Percentiles rank a stretch among this genome's conserved stretches.
These are phyloP conservation scores for Himalopsyche japonica DNA, from an alignment of 2,888 invertebrate species.

Conservation along the genomic window DNA sequence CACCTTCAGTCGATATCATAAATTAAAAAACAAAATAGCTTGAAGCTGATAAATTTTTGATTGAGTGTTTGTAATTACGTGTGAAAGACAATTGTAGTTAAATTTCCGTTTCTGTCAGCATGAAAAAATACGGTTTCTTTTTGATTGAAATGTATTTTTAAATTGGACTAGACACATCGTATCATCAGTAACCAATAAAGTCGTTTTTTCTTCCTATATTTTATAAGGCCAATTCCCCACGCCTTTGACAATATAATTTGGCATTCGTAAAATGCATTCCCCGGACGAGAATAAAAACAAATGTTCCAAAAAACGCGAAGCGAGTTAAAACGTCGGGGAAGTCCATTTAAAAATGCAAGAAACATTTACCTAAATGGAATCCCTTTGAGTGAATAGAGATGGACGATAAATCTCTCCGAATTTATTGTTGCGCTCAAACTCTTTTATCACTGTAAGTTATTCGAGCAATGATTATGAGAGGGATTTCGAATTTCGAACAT, in stretches of 20 bases:
- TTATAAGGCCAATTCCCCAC: neutral
- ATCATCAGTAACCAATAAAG: too few relatives aligned
- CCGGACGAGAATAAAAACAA: neutral
- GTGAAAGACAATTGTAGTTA: too few relatives aligned
- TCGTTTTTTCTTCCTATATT: too few relatives aligned
- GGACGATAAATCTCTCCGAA: conserved; percentile 28
- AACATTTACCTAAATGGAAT: neutral
- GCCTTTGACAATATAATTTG: conserved; percentile 1
- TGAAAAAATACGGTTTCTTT: too few relatives aligned
- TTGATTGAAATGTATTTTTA: too few relatives aligned
- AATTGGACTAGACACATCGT: too few relatives aligned
- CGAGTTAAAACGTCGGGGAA: neutral
- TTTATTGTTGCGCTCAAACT: conserved; percentile 19
- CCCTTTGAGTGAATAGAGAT: conserved; percentile 11
- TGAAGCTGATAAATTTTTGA: too few relatives aligned
- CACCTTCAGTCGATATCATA: too few relatives aligned
- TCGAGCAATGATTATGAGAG: neutral
- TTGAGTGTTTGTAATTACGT: too few relatives aligned
- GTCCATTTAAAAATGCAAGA: neutral
- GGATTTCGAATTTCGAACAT: neutral
- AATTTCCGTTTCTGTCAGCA: too few relatives aligned
- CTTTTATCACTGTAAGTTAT: neutral
- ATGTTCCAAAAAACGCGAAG: neutral
- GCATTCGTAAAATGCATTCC: neutral
- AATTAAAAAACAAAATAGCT: too few relatives aligned